A percentile compares a stretch with the other conserved stretches of the same genome.
phyloP scores from a whole-genome alignment of 1,140 invertebrate species.

The Plutomurus gul region DNA sequence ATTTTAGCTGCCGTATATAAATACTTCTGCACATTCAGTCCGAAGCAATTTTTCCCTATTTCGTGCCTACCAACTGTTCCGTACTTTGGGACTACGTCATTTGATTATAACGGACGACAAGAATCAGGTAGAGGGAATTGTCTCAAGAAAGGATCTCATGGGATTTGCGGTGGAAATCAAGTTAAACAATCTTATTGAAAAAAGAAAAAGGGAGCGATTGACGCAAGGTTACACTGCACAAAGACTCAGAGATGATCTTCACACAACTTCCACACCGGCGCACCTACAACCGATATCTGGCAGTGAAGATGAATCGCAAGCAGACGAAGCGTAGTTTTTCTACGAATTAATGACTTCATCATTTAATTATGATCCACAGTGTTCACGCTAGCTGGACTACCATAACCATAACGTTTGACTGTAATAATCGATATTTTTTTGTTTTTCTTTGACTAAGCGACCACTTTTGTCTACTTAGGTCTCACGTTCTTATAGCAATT shows the following conservation, averaged over 20 bases:
- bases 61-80: conserved; percentile 55
- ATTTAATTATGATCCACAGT: too few species aligned
- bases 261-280: too few species aligned
- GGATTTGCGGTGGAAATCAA: conserved; percentile 53
- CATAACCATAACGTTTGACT: too few species aligned
- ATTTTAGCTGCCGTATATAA: conserved; percentile 58
- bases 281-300: background rate
- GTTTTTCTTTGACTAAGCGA: too few species aligned
- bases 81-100: conserved; percentile 55
- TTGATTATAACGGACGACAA: conserved; percentile 54
- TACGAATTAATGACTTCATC: too few species aligned
- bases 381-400: too few species aligned
- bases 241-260: background rate
- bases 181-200: background rate
- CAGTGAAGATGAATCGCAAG: background rate
- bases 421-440: too few species aligned
- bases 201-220: background rate
- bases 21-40: conserved; percentile 58
- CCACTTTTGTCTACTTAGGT: too few species aligned
- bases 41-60: conserved; percentile 57
- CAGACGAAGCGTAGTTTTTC: too few species aligned
- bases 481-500: too few species aligned
- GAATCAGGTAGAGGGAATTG: conserved; percentile 57
- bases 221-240: background rate
- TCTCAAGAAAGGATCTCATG: conserved; percentile 60